Evolutionary conservation across 2,888 invertebrate genomes (phyloP).

Genomic region (Callinectes sapidus): DNA sequence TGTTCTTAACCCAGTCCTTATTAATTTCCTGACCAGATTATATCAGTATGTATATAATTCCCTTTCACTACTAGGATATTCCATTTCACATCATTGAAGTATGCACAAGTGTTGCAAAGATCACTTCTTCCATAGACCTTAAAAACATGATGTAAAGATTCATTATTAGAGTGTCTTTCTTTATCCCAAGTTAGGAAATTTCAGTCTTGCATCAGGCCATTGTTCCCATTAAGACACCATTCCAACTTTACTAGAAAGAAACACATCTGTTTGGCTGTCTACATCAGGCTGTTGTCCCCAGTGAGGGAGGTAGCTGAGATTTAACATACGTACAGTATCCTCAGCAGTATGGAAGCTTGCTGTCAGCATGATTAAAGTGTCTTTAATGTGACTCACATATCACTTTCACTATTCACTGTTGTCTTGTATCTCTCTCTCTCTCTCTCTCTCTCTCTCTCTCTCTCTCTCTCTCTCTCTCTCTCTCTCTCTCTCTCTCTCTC

Average conservation of each 20-base stretch:
- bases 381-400: background rate
- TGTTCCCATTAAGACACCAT: too few species aligned
- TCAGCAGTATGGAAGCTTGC: background rate
- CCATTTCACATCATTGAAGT: background rate
- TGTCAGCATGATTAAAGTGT: background rate
- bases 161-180: background rate
- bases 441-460: slow-evolving; percentile 27
- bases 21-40: background rate
- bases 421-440: slow-evolving; percentile 17
- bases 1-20: background rate
- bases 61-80: background rate
- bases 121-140: background rate
- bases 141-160: background rate
- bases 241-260: too few species aligned
- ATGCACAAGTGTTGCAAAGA: background rate
- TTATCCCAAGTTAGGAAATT: background rate
- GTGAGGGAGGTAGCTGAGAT: too few species aligned
- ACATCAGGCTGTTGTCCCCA: too few species aligned
- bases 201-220: too few species aligned
- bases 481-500: too few species aligned
- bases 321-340: background rate
- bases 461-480: too few species aligned
- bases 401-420: background rate
- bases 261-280: too few species aligned
- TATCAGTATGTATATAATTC: background rate